Conservation (phyloP, 2,888 invertebrate genomes). For the Sclerodermus sp. region DNA sequence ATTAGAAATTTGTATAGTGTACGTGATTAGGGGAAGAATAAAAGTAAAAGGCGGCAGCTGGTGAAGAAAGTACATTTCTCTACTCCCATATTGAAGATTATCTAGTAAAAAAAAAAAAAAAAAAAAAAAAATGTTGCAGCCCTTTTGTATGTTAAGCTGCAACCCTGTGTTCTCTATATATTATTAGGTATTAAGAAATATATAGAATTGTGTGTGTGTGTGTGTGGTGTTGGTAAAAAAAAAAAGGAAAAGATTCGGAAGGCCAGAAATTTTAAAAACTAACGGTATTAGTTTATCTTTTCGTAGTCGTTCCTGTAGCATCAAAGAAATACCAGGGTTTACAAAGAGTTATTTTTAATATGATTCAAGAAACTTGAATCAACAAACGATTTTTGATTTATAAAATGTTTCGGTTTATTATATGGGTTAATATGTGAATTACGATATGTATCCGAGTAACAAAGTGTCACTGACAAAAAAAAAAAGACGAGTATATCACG, state of each 20-base stretch:
- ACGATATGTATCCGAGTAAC: no score
- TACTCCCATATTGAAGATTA: constrained; percentile 11
- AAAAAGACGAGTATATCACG: no score
- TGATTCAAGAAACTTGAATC: no score
- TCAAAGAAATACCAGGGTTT: no score
- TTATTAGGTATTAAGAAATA: constrained; percentile 36
- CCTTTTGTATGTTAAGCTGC: constrained; percentile 56
- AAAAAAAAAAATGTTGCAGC: constrained; percentile 45
- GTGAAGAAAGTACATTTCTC: constrained; percentile 24
- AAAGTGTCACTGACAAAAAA: no score
- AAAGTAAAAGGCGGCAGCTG: constrained; percentile 38
- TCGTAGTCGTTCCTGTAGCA: no score
- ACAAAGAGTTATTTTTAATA: no score
- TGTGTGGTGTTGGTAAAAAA: not conserved
- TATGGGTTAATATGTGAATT: no score
- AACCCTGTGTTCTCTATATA: constrained; percentile 50
- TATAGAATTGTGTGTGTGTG: constrained; percentile 3
- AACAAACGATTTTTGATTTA: no score
- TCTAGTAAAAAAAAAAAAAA: constrained; percentile 23
- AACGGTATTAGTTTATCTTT: no score
- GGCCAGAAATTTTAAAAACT: no score
- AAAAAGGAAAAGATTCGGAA: not conserved
- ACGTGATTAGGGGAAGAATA: constrained; percentile 3
- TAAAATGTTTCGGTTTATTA: no score
- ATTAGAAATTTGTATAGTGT: not conserved